Base-by-base conservation (phyloP, 2,113 vertebrate genomes). In the Eubucco bourcierii region DNA sequence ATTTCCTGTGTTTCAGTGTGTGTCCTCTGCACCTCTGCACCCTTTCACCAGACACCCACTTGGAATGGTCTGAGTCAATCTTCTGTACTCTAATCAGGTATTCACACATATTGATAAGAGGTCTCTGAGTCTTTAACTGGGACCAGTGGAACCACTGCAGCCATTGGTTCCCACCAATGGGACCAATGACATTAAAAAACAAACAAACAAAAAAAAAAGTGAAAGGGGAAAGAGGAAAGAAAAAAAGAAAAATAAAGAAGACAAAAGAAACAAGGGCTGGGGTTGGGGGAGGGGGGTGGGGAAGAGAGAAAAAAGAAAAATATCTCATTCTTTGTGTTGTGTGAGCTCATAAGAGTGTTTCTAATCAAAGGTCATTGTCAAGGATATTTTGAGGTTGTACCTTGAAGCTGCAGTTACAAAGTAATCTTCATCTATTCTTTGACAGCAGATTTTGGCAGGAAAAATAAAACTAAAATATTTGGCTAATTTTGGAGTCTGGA, bases 321-420 rank as follows among this genome's bases (percentile, higher is more conserved):
- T 71, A 24, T 19, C 15, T 72, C 28, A 27, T 46, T 82, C 15
- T 67, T 58, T 61, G 18, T 23, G 44, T 44, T 56, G 19, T n/a
- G 34, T 80, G 56, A 90, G 14, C 12, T 77, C 17, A 46, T 59
- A 68, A 87, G 46, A 28, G 6, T 65, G 25, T 73, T 91, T 90
- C 90, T 89, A 89, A 91, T 77, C 84, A 84, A 71, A 95, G 39
- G 17, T 80, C 50, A 79, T 74, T 78, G 52, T 59, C 65, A 86
- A 80, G 50, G n/a, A 41, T 79, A 79, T 81, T 84, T 92, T 95
- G 65, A 90, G 31, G 17, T 80, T 90, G 33, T 72, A 61, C 75
- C 14, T 76, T 70, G 81, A 80, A 90, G 34, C 7, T 73, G 41
- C 71, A 90, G 56, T 37, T 50, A 79, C 6, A 77, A 66, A 80